phyloP scores from a whole-genome alignment of 2,888 invertebrate genomes.

The Drosophila picticornis region DNA sequence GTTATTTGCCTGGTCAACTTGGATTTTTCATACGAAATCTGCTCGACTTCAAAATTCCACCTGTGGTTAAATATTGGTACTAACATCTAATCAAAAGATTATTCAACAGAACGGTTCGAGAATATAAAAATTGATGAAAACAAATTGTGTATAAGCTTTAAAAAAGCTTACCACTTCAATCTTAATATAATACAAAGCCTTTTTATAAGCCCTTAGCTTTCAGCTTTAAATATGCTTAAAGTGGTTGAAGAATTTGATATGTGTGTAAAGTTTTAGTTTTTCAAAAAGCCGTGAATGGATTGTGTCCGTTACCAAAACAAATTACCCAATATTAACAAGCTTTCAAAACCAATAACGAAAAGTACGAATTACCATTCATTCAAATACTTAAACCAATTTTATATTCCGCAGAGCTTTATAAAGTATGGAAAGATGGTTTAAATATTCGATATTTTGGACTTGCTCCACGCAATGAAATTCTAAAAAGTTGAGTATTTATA shows the following conservation, averaged over 20 bases:
- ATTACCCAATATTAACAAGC: background rate
- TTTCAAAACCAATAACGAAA: background rate
- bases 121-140: background rate
- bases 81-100: background rate
- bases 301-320: background rate
- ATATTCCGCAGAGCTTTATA: background rate
- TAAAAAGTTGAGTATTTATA: background rate
- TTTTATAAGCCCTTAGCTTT: background rate
- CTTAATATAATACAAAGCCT: background rate
- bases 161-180: too few species aligned
- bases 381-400: conserved; percentile 1
- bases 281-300: background rate
- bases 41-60: background rate
- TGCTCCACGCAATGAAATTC: background rate
- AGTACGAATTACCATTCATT: too few species aligned
- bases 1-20: background rate
- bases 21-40: background rate
- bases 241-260: background rate
- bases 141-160: background rate
- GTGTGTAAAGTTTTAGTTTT: background rate
- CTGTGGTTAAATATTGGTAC: conserved; percentile 6
- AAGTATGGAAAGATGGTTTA: background rate
- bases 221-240: background rate
- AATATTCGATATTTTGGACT: background rate
- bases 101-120: background rate